phyloP scores from a whole-genome alignment of 2,888 invertebrate species.

The Cordilura impudica region DNA sequence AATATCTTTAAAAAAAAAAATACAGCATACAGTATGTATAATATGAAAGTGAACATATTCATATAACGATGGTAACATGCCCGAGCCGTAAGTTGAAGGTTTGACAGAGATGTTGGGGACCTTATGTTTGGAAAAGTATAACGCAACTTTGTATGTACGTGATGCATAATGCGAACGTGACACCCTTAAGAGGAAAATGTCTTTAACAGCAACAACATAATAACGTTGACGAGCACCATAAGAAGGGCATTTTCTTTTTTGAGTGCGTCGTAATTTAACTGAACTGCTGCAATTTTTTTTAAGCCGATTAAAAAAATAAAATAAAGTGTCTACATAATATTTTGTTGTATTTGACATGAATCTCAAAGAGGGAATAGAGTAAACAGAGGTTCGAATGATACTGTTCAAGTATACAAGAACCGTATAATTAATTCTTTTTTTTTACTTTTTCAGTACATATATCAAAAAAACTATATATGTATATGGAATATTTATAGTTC shows the following conservation, averaged over 20 bases:
- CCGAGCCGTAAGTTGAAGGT: constrained; percentile 28
- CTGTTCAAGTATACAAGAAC: constrained; percentile 36
- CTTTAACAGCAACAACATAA: neutral
- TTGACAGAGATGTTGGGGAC: constrained; percentile 30
- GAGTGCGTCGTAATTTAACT: constrained; percentile 16
- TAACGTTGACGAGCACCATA: neutral
- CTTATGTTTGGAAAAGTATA: constrained; percentile 14
- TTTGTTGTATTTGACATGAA: constrained; percentile 55
- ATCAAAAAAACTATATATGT: neutral
- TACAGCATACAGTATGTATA: too few species aligned
- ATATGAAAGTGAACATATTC: constrained; percentile 25
- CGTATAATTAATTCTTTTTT: neutral
- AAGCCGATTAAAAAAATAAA: constrained; percentile 57
- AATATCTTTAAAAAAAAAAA: too few species aligned
- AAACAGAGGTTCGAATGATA: constrained; percentile 27
- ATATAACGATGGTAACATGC: constrained; percentile 15
- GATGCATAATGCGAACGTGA: constrained; percentile 59
- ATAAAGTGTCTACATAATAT: constrained; percentile 53
- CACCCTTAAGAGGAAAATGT: constrained; percentile 34
- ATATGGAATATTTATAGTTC: too few species aligned
- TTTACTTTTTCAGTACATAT: neutral
- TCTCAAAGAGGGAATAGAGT: neutral
- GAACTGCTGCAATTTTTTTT: constrained; percentile 34
- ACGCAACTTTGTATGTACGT: constrained; percentile 36
- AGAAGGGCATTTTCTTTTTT: constrained; percentile 7